Evolutionary conservation across 2,113 vertebrate species (phyloP).

Genomic region (Clarias gariepinus): DNA sequence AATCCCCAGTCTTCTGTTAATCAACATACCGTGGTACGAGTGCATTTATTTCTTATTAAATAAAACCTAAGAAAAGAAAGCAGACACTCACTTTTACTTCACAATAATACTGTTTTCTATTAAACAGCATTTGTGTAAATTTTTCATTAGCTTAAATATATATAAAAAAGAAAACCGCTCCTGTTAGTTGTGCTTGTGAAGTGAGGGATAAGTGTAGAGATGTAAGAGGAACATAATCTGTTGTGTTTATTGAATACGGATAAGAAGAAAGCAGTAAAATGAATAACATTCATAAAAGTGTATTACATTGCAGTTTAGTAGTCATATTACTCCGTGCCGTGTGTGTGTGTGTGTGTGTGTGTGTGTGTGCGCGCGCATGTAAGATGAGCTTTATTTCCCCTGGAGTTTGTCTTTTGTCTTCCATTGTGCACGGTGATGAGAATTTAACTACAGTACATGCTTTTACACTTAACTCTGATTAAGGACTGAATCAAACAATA

Average conservation of each 20-base stretch:
- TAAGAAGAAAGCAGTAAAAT: background rate
- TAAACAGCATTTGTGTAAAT: background rate
- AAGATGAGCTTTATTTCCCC: slow-evolving; percentile 8
- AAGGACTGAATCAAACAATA: background rate
- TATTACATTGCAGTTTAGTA: background rate
- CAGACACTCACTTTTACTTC: background rate
- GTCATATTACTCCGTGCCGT: background rate
- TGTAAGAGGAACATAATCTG: slow-evolving; percentile 1
- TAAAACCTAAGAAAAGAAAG: background rate
- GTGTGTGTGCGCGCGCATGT: background rate
- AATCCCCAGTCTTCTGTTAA: background rate
- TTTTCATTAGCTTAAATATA: background rate
- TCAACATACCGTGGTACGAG: background rate
- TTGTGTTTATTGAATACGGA: background rate
- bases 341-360: background rate
- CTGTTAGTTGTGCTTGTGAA: background rate
- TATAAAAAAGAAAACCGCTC: background rate
- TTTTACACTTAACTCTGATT: background rate
- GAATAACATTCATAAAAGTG: background rate
- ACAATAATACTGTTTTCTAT: background rate
- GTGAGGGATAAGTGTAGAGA: background rate
- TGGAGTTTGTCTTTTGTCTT: background rate
- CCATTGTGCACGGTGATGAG: background rate
- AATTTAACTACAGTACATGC: background rate
- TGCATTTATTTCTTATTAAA: background rate